Evolutionary conservation across 2,888 invertebrate genomes (phyloP), one percentile per base, ranked within the genome.

Genomic region (Unio delphinus): DNA sequence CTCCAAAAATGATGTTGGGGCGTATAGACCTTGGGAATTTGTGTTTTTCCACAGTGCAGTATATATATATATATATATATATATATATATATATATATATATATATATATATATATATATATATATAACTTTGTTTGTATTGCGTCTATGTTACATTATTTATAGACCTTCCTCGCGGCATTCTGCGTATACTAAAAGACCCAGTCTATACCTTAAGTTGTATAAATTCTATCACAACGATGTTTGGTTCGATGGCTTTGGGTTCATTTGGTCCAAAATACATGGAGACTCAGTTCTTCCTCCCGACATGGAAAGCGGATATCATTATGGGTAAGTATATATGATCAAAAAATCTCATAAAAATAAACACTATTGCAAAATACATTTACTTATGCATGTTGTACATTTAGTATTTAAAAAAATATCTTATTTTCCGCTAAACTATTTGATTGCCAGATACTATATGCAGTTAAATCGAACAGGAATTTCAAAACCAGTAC

Each of bases 231-330:
- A 64, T 75, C 3, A 61, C 72, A 20, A 55, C 70, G 1, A n/a
- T 82, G 34, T 80, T 84, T 61, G 76, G 71, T 1, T 57, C 77
- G n/a, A 71, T 82, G 58, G 80, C 80, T 1, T 58, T 70, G 11
- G 66, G 64, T 1, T 68, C 82, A 6, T 84, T 84, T 75, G 78
- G 80, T 15, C 82, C 84, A 5, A 84, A 84, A 68, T 84, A 83
- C 66, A 75, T 82, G 0, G 84, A 84, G 71, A 79, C 73, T 58
- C 81, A 83, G 68, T 84, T 82, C 65, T 75, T 76, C n/a, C 61
- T 82, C 4, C 83, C 82, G 0, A 79, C 84, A 6, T 84, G 82
- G 82, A 80, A 83, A 60, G 82, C 84, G 11, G 83, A 83, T 59
- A 67, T 80, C 4, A 61, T 82, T 45, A 55, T 82, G 61, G 84